Evolutionary conservation across 2,797 vertebrate genomes (phyloP), one percentile per base, ranked within the genome.

Genomic region (Delichon dasypus): DNA sequence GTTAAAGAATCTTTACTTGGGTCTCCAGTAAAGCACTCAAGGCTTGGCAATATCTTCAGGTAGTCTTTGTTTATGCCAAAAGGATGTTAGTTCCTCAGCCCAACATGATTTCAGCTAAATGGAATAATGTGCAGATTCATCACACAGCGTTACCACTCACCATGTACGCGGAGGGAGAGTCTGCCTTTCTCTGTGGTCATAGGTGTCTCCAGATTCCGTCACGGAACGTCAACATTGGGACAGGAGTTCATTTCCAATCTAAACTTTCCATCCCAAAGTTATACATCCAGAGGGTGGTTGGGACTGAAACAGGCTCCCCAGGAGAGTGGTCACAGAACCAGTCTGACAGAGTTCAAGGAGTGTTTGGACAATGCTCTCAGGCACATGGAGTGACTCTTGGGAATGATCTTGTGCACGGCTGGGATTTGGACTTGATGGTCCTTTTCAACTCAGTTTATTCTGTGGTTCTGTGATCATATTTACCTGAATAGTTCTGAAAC

Each of bases 221-320:
- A 16, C 0, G 14, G 17, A 19, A 12, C 44, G 9, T 27, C 19
- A 42, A 1, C 0, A 0, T 6, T 44, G 27, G 66, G 50, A 88
- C 25, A 29, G 2, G 26, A 76, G 72, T 62, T 68, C 0, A 32
- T n/a, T 86, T 75, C 44, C 40, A 25, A 13, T 53, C 25, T 70
- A 64, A 76, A 21, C 36, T 73, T 90, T 88, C 29, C 38, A 2
- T 47, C 38, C 34, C 21, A 27, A 76, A 61, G 12, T 36, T 42
- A 14, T 21, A 19, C 2, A 40, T 57, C 29, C 42, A 30, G 22
- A 62, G 42, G 25, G 8, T 71, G 30, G 5, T 3, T 34, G 40
- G 40, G 25, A 25, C 7, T 40, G 34, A 40, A 40, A 54, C 25
- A 62, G 64, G 38, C 2, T 68, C 48, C 19, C 29, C 34, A 62